phyloP scores from a whole-genome alignment of 2,797 vertebrate species.

The Manis javanica region DNA sequence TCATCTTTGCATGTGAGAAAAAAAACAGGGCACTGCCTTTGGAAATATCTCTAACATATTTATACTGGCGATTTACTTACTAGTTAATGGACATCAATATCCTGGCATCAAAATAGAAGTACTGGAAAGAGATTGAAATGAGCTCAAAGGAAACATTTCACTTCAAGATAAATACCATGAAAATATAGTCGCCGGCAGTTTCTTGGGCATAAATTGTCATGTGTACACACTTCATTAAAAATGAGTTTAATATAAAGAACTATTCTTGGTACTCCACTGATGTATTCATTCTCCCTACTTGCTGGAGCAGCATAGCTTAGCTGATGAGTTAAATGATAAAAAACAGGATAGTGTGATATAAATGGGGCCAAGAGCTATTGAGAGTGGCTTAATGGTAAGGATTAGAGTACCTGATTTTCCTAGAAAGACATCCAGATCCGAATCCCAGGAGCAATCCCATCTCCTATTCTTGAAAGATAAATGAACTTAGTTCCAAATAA shows the following conservation, averaged over 20 bases:
- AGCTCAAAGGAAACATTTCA: slow-evolving; percentile 63
- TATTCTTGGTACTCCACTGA: not conserved
- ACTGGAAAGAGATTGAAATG: slow-evolving; percentile 58
- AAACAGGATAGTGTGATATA: not conserved
- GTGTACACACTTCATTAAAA: slow-evolving; percentile 60
- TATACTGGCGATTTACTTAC: slow-evolving; percentile 49
- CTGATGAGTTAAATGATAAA: slow-evolving; percentile 54
- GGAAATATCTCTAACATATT: slow-evolving; percentile 63
- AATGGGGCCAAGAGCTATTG: slow-evolving; percentile 35
- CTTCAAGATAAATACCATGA: slow-evolving; percentile 47
- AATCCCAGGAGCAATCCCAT: not conserved
- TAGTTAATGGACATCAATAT: slow-evolving; percentile 68
- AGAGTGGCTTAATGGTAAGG: not conserved
- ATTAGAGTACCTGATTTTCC: slow-evolving; percentile 44
- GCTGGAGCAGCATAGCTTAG: not conserved
- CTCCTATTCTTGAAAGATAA: slow-evolving; percentile 38
- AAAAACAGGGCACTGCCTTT: slow-evolving; percentile 53
- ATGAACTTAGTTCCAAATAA: slow-evolving; percentile 10
- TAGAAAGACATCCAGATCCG: slow-evolving; percentile 9
- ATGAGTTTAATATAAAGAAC: slow-evolving; percentile 45
- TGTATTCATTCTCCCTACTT: not conserved
- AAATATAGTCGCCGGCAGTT: slow-evolving; percentile 30
- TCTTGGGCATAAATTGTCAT: slow-evolving; percentile 43
- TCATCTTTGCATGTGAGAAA: slow-evolving; percentile 53
- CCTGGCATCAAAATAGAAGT: slow-evolving; percentile 56